These are phyloP conservation scores for Pterophyllum scalare DNA, from an alignment of 2,113 vertebrate genomes.

Conservation along the genomic window DNA sequence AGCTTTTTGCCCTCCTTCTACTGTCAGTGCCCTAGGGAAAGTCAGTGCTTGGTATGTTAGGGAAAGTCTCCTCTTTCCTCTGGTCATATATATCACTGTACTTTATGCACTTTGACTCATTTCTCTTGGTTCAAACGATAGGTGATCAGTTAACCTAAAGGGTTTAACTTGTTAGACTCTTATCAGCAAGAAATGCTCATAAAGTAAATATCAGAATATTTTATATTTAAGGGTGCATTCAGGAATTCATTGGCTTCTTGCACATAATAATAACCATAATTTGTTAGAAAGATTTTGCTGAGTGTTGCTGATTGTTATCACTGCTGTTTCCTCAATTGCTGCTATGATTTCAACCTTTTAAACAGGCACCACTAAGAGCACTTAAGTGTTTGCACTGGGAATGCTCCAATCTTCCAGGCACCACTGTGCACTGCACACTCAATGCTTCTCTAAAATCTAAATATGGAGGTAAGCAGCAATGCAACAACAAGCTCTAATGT, in stretches of 20 bases:
- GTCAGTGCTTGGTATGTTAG: constrained; percentile 35
- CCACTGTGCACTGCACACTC: neutral
- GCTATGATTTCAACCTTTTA: neutral
- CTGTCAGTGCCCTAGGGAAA: constrained; percentile 55
- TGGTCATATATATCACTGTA: constrained; percentile 42
- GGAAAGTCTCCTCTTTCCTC: constrained; percentile 38
- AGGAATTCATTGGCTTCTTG: neutral
- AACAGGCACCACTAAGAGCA: neutral
- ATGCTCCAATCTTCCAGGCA: neutral
- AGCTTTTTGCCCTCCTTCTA: constrained; percentile 26
- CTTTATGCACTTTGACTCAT: constrained; percentile 18
- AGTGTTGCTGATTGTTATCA: neutral
- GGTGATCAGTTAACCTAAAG: constrained; percentile 11
- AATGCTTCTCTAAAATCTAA: neutral
- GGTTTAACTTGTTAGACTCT: neutral
- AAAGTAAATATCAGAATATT: neutral
- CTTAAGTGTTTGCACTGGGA: neutral
- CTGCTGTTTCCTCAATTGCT: neutral
- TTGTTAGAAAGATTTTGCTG: neutral
- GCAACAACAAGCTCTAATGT: too few relatives aligned
- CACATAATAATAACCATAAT: neutral
- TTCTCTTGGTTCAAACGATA: constrained; percentile 19
- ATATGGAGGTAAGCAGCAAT: too few relatives aligned
- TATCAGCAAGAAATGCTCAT: neutral
- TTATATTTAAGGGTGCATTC: neutral